Percentiles rank a stretch among this genome's conserved stretches.
These are phyloP conservation scores for Melospiza georgiana DNA, from an alignment of 2,113 vertebrate genomes.

Conservation along the genomic window DNA sequence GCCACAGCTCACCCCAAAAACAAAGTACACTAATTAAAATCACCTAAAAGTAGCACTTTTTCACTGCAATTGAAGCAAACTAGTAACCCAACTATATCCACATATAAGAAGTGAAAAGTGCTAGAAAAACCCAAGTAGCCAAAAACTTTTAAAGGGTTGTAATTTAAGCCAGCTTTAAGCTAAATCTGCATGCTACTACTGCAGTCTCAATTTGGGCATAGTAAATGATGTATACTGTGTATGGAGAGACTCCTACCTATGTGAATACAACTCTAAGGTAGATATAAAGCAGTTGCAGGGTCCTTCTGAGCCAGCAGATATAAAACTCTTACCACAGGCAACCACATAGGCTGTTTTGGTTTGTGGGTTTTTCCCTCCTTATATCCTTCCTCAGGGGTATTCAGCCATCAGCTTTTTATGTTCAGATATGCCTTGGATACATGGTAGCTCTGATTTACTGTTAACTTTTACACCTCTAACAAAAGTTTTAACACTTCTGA, in stretches of 20 bases:
- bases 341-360: background rate
- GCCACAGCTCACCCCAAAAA: background rate
- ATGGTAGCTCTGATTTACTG: background rate
- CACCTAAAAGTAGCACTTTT: background rate
- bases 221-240: fast-evolving
- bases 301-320: background rate
- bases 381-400: background rate
- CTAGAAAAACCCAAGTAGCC: background rate
- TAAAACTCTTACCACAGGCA: background rate
- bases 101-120: background rate
- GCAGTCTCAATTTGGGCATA: background rate
- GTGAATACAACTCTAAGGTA: background rate
- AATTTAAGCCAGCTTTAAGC: background rate
- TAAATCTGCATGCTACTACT: background rate
- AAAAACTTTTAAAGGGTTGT: background rate
- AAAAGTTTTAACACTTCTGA: background rate
- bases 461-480: background rate
- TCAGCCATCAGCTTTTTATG: background rate
- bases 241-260: background rate
- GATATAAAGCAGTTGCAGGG: background rate
- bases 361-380: background rate
- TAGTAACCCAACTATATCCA: background rate
- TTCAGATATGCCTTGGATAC: background rate
- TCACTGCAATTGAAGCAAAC: background rate
- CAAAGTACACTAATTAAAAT: background rate